phyloP scores from a whole-genome alignment of 2,797 vertebrate species.

The Ptychadena robeensis region DNA sequence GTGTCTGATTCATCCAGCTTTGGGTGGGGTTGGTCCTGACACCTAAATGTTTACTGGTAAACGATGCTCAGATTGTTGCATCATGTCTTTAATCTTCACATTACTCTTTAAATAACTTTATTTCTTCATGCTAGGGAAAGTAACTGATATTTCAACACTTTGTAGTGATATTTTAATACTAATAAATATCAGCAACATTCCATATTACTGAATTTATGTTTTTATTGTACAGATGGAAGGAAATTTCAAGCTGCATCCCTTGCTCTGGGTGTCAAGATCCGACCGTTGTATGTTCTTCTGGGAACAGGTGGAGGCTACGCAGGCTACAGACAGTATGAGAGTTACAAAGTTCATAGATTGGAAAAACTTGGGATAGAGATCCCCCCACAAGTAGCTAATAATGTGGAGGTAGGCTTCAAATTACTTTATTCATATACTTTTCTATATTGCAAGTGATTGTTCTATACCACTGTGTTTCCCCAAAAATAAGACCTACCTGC shows the following conservation, averaged over 20 bases:
- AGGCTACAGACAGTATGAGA: slow-evolving; percentile 86
- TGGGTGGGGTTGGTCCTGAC: neutral
- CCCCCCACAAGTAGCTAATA: slow-evolving; percentile 78
- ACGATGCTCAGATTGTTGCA: no score
- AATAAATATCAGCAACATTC: neutral
- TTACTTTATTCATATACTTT: neutral
- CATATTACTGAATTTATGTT: neutral
- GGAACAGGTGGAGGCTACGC: slow-evolving; percentile 84
- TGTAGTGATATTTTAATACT: neutral
- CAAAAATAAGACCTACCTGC: no score
- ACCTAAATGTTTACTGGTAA: neutral
- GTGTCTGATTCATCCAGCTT: neutral
- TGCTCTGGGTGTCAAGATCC: slow-evolving; percentile 71
- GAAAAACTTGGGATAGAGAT: slow-evolving; percentile 78
- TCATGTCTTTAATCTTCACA: neutral
- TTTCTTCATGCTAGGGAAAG: neutral
- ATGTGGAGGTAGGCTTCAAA: slow-evolving; percentile 80
- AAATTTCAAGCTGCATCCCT: slow-evolving; percentile 71
- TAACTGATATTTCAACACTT: neutral
- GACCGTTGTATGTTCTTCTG: slow-evolving; percentile 82
- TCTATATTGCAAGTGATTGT: neutral
- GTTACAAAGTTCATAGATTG: slow-evolving; percentile 72
- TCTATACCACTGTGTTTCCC: no score
- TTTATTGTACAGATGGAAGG: slow-evolving; percentile 70
- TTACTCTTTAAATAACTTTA: no score